Evolutionary conservation across 2,888 invertebrate genomes (phyloP).

Genomic region (Drosophila meridiana): DNA sequence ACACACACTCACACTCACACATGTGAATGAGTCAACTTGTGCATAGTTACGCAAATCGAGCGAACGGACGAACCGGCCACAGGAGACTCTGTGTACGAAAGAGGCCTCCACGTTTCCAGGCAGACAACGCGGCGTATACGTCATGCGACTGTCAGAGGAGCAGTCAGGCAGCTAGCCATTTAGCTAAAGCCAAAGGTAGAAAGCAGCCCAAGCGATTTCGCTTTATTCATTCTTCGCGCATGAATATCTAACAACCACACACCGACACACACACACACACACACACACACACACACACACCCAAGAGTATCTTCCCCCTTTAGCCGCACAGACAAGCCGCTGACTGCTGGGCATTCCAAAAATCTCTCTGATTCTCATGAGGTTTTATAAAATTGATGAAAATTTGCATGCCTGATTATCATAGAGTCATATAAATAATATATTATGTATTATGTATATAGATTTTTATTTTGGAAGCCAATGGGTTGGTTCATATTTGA

Average conservation of each 20-base stretch:
- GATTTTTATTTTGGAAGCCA: not conserved
- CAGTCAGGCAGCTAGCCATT: constrained; percentile 30
- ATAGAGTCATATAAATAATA: not conserved
- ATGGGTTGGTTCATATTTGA: not conserved
- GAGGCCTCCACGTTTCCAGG: constrained; percentile 51
- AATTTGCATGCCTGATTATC: not conserved
- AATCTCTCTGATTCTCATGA: not conserved
- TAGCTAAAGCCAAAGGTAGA: constrained; percentile 52
- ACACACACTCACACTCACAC: not conserved
- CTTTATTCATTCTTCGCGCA: constrained; percentile 76
- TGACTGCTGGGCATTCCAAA: constrained; percentile 11
- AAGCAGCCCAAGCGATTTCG: constrained; percentile 42
- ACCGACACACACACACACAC: constrained; percentile 12
- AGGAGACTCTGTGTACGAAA: constrained; percentile 64
- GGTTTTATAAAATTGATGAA: constrained; percentile 8
- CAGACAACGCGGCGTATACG: constrained; percentile 68
- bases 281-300: not conserved
- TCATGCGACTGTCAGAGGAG: constrained; percentile 57
- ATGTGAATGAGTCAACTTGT: constrained; percentile 70
- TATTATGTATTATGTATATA: not conserved
- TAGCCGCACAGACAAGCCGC: constrained; percentile 11
- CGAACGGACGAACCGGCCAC: constrained; percentile 54
- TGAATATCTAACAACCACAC: constrained; percentile 61
- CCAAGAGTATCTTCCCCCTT: not conserved
- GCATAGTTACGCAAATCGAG: constrained; percentile 72